Conservation (phyloP, 2,888 invertebrate species). For the Chloroclystis v-ata region DNA sequence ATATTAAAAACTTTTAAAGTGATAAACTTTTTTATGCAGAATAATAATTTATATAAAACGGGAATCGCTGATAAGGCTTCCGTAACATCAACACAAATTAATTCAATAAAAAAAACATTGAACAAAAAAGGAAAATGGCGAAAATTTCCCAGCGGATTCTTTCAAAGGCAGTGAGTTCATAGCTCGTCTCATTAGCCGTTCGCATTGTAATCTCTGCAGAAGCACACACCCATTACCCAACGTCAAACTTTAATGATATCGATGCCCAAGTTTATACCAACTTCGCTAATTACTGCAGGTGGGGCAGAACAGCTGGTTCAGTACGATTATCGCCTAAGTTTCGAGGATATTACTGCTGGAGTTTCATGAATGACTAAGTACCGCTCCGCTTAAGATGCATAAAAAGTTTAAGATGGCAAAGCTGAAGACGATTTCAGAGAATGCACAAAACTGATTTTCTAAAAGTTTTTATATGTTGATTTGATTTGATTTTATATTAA, state of each 20-base stretch:
- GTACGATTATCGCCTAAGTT: not conserved
- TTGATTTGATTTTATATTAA: no score
- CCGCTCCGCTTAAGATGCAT: no score
- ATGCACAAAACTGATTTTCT: no score
- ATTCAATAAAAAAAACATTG: no score
- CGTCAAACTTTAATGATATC: constrained; percentile 51
- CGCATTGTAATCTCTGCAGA: constrained; percentile 11
- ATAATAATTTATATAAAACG: no score
- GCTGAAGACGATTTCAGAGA: not conserved
- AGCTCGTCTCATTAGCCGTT: constrained; percentile 12
- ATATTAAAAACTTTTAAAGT: no score
- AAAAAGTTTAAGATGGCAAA: no score
- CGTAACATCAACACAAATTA: no score
- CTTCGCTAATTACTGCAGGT: constrained; percentile 43
- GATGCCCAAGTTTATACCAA: constrained; percentile 47
- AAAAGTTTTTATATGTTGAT: no score
- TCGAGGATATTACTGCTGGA: not conserved
- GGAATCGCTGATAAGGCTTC: no score
- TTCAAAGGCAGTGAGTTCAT: constrained; percentile 1
- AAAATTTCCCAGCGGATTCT: not conserved
- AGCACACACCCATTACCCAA: constrained; percentile 30
- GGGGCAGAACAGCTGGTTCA: constrained; percentile 5
- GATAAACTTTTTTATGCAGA: no score
- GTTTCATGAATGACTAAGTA: not conserved
- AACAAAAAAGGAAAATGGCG: no score